Evolutionary conservation across 2,113 vertebrate genomes (phyloP).

Genomic region (Hipposideros armiger): DNA sequence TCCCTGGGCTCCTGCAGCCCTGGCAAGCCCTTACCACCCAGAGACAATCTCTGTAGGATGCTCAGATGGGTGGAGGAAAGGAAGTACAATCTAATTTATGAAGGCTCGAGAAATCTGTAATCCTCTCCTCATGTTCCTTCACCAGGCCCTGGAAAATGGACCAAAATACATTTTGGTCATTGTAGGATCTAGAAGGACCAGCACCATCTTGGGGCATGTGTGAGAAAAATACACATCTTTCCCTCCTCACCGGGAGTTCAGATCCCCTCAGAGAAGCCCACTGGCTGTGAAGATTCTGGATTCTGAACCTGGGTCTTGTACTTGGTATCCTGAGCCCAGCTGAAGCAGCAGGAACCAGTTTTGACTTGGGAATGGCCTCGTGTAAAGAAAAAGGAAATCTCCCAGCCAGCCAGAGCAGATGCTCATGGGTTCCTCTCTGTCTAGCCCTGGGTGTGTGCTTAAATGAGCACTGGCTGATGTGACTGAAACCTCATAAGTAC

Average conservation of each 20-base stretch:
- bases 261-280: background rate
- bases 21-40: background rate
- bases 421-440: background rate
- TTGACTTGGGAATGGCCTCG: accelerated
- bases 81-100: background rate
- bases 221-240: background rate
- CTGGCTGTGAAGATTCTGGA: background rate
- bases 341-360: background rate
- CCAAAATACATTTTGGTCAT: background rate
- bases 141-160: background rate
- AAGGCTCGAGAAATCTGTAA: background rate
- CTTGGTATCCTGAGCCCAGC: background rate
- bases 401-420: background rate
- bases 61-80: background rate
- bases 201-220: background rate
- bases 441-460: background rate
- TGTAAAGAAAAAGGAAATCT: background rate
- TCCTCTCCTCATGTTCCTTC: background rate
- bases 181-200: background rate
- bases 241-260: background rate
- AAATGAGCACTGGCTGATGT: background rate
- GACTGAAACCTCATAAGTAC: background rate
- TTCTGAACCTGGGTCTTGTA: background rate
- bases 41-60: background rate
- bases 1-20: background rate